These are phyloP conservation scores for Boulengeromyrus knoepffleri DNA, from an alignment of 2,113 vertebrate genomes.

Conservation along the genomic window DNA sequence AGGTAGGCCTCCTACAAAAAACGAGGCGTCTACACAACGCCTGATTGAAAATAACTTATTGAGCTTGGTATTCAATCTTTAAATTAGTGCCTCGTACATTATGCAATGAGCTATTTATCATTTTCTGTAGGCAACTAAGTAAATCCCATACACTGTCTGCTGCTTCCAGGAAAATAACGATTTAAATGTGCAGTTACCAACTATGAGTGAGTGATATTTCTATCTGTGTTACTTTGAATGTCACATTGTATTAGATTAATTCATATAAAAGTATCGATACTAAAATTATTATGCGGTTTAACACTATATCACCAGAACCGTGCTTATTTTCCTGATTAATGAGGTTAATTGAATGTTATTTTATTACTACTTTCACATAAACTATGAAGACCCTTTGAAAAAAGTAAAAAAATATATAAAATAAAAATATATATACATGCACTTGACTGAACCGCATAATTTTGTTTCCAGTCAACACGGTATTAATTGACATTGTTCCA, in stretches of 20 bases:
- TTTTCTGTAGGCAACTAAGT: not conserved
- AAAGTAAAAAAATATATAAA: not conserved
- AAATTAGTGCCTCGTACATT: not conserved
- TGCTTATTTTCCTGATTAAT: not conserved
- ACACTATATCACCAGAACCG: not conserved
- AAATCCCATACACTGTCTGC: not conserved
- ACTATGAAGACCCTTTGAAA: not conserved
- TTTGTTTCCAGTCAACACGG: not conserved
- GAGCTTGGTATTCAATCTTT: not conserved
- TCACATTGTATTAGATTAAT: not conserved
- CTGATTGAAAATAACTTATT: slow-evolving; percentile 20
- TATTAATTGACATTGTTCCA: not conserved
- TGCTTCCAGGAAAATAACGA: not conserved
- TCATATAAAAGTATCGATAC: not conserved
- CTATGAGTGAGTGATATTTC: slow-evolving; percentile 1
- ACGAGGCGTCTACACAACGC: slow-evolving; percentile 24
- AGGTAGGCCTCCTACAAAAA: slow-evolving; percentile 13
- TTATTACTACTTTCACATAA: not conserved
- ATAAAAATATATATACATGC: not conserved
- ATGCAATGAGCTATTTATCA: not conserved
- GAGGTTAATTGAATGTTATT: not conserved
- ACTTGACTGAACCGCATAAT: not conserved
- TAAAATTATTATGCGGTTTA: not conserved
- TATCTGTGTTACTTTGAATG: not conserved
- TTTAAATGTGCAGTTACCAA: not conserved